Conservation (phyloP, 2,797 vertebrate genomes). For the Salarias fasciatus region DNA sequence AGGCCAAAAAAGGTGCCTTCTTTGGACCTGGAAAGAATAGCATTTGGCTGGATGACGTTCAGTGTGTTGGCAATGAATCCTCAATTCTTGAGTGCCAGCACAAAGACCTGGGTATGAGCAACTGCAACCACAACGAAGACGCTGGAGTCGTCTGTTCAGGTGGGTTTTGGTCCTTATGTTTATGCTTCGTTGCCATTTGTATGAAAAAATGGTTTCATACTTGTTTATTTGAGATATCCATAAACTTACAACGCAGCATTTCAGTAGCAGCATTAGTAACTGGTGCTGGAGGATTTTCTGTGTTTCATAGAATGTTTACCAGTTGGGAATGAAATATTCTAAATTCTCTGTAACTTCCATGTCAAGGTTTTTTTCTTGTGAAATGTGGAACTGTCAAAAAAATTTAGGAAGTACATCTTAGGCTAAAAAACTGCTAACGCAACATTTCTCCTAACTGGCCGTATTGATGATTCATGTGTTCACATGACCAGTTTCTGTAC, state of each 20-base stretch:
- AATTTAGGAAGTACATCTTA: background rate
- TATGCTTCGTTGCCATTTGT: background rate
- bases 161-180: conserved; percentile 22
- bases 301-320: too few species aligned
- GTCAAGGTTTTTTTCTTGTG: background rate
- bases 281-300: too few species aligned
- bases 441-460: background rate
- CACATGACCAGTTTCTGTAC: background rate
- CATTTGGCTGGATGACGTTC: conserved; percentile 75
- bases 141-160: conserved; percentile 73
- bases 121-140: conserved; percentile 72
- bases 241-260: too few species aligned
- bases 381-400: background rate
- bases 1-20: conserved; percentile 48
- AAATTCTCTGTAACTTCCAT: too few species aligned
- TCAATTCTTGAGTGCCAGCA: conserved; percentile 60
- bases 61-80: conserved; percentile 57
- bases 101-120: conserved; percentile 35
- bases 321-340: too few species aligned
- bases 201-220: background rate
- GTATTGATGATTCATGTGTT: background rate
- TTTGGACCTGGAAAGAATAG: conserved; percentile 58
- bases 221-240: too few species aligned
- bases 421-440: background rate
- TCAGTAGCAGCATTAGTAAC: too few species aligned